phyloP scores from a whole-genome alignment of 2,888 invertebrate genomes.

The Melanostoma scalare region DNA sequence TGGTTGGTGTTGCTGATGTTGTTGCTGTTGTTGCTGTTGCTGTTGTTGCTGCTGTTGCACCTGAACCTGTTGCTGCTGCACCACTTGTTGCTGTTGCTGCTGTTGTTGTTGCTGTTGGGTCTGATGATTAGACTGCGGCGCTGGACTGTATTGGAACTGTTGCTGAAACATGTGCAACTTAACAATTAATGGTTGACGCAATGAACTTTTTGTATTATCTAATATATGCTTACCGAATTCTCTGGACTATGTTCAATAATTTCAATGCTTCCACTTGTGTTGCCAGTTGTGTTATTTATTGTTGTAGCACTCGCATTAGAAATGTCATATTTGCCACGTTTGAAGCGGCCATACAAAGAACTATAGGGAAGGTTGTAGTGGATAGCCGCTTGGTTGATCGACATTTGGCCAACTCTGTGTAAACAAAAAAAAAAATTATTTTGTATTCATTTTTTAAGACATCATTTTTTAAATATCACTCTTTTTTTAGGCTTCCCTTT shows the following conservation, averaged over 20 bases:
- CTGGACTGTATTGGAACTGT: slow-evolving; percentile 82
- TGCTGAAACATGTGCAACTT: slow-evolving; percentile 82
- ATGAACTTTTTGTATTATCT: slow-evolving; percentile 53
- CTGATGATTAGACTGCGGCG: slow-evolving; percentile 74
- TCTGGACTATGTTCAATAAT: slow-evolving; percentile 82
- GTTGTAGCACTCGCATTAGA: slow-evolving; percentile 79
- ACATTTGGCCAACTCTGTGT: slow-evolving; percentile 93
- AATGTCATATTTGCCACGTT: slow-evolving; percentile 91
- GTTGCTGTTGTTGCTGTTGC: slow-evolving; percentile 73
- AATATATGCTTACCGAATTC: slow-evolving; percentile 80
- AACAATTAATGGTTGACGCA: slow-evolving; percentile 78
- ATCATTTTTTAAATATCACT: too few relatives aligned
- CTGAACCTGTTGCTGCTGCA: slow-evolving; percentile 74
- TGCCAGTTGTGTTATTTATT: slow-evolving; percentile 80
- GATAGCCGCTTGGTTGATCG: slow-evolving; percentile 95
- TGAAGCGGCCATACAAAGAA: slow-evolving; percentile 93
- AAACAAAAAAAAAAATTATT: slow-evolving; percentile 19
- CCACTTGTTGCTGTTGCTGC: slow-evolving; percentile 78
- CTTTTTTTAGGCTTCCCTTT: too few relatives aligned
- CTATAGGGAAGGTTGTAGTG: slow-evolving; percentile 95
- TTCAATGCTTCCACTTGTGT: slow-evolving; percentile 81
- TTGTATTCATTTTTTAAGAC: too few relatives aligned
- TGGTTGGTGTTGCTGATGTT: slow-evolving; percentile 79
- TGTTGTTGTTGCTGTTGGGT: slow-evolving; percentile 79
- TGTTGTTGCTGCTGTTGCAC: slow-evolving; percentile 74